These are phyloP conservation scores for Drepana arcuata DNA, from an alignment of 1,140 invertebrate species.

Conservation along the genomic window DNA sequence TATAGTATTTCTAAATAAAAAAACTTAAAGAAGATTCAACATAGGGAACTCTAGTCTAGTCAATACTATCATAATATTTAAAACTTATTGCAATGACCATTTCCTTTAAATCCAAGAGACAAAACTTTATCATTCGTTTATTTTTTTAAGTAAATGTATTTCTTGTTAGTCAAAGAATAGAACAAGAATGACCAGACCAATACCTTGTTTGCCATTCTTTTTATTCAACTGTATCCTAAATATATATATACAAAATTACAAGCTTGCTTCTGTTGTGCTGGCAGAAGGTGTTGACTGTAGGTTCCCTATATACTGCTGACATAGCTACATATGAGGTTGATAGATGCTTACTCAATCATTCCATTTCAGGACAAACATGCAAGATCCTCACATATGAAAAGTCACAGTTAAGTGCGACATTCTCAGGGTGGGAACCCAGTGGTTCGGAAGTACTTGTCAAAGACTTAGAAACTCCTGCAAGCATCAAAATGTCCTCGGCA, in stretches of 20 bases:
- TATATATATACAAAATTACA: too few species aligned
- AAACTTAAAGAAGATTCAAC: too few species aligned
- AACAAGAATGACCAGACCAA: too few species aligned
- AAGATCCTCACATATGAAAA: constrained; percentile 50
- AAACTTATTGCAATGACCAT: neutral
- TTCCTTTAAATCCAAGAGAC: neutral
- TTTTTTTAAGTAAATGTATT: neutral
- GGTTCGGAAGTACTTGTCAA: constrained; percentile 38
- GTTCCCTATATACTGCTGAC: too few species aligned
- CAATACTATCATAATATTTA: too few species aligned
- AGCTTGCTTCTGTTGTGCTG: too few species aligned
- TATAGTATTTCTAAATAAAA: too few species aligned
- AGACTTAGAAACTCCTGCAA: constrained; percentile 42
- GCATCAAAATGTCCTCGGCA: constrained; percentile 31
- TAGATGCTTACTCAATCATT: constrained; percentile 3
- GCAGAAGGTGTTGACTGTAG: too few species aligned
- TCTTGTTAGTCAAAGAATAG: neutral
- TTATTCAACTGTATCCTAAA: too few species aligned
- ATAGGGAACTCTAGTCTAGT: too few species aligned
- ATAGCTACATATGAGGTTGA: too few species aligned
- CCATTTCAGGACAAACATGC: constrained; percentile 36
- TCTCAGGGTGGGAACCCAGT: constrained; percentile 40
- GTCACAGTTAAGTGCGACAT: constrained; percentile 34
- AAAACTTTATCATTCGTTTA: neutral
- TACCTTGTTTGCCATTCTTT: too few species aligned